Evolutionary conservation across 2,113 vertebrate species (phyloP), one percentile per base, ranked within the genome.

Genomic region (Anguilla japonica): DNA sequence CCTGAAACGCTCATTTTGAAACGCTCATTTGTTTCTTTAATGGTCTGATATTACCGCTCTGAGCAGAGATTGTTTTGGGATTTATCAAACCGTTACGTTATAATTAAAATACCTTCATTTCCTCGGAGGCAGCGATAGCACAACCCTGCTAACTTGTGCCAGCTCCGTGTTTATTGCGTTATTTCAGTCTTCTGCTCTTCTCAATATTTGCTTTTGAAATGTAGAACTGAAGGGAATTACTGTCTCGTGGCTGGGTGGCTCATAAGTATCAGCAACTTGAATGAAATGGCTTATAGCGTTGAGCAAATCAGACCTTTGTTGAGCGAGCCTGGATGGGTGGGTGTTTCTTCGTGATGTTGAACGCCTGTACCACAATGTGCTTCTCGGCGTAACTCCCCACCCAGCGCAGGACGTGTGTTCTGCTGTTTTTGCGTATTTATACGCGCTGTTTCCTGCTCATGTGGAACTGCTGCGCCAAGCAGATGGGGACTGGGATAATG

Each of bases 1-100:
- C 92, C 88, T 86, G 93, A 92, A 90, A 34, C 1, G 34, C 34
- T 34, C 34, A 34, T 34, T 34, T 34, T 34, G 34, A 93, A 92
- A 92, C 87, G 89, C 86, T 92, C 91, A 93, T 93, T 93, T 94
- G 93, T 92, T 92, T 90, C 86, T 87, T 88, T 93, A 90, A 93
- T 91, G 88, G 87, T 91, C 92, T 89, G 90, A 88, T 84, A 92
- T 93, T 93, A 92, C 89, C 87, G 90, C 90, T 91, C 91, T 92
- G 89, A 91, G 87, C 71, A 83, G 92, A 90, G 87, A 91, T 84
- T 92, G 90, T 92, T 92, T 91, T 89, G 91, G 89, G 90, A 87
- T 89, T 90, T 92, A 92, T 88, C 90, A 89, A 86, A 90, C 91
- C 88, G 80, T 92, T 90, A 89, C 86, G 75, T 90, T 93, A 88